Percentiles rank a stretch among this genome's conserved stretches.
Conservation (phyloP, 2,113 vertebrate species). For the Gymnarchus niloticus region DNA sequence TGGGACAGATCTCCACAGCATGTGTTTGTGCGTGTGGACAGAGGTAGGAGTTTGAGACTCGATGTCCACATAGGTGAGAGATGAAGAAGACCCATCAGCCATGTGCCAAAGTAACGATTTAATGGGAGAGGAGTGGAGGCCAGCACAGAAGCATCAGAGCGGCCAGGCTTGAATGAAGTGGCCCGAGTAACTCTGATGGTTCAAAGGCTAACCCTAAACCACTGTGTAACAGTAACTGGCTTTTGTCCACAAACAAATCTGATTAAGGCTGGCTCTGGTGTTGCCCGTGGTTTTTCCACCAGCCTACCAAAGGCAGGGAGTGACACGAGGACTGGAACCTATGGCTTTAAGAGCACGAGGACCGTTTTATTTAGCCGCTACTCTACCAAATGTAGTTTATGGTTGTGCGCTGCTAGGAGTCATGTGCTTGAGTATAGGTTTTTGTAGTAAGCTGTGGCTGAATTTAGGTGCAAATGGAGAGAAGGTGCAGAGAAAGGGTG, state of each 20-base stretch:
- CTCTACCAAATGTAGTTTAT: neutral
- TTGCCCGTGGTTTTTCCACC: neutral
- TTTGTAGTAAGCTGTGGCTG: neutral
- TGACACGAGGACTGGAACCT: constrained; percentile 23
- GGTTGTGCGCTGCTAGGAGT: neutral
- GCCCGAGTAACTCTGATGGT: constrained; percentile 41
- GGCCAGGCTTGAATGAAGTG: neutral
- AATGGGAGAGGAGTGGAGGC: neutral
- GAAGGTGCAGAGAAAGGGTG: neutral
- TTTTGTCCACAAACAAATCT: neutral
- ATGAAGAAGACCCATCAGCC: no score
- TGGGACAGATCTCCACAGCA: neutral
- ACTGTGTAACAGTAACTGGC: neutral
- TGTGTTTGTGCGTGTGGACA: neutral
- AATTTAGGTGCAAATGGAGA: neutral
- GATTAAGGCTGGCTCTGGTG: neutral
- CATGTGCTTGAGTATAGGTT: neutral
- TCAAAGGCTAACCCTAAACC: neutral
- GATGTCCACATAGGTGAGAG: neutral
- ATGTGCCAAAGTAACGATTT: neutral
- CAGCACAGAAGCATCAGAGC: neutral
- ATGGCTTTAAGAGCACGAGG: neutral
- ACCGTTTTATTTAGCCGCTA: neutral
- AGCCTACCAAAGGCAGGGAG: neutral
- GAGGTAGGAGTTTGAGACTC: neutral